Evolutionary conservation across 35 echinoderm and acorn worm species (phyloP).

Genomic region (Strongylocentrotus purpuratus): DNA sequence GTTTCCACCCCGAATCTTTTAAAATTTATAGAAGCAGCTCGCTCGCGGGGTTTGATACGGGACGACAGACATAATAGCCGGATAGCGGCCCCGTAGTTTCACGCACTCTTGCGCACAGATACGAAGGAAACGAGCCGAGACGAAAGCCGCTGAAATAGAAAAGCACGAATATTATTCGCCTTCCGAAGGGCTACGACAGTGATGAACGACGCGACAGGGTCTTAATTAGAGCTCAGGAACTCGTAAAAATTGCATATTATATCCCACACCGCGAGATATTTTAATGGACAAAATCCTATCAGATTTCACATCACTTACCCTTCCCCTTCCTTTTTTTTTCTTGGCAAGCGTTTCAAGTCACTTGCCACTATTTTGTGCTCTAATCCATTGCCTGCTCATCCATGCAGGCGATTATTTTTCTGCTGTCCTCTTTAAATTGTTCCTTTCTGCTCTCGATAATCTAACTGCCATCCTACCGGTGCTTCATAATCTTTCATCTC

Average conservation of each 20-base stretch:
- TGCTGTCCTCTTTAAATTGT: conserved; percentile 11
- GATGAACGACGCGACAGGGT: conserved; percentile 34
- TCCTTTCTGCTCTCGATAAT: neutral
- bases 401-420: conserved; percentile 10
- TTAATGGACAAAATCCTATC: conserved; percentile 28
- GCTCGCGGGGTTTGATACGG: conserved; percentile 42
- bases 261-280: conserved; percentile 39
- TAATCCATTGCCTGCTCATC: neutral
- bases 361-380: conserved; percentile 1
- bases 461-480: neutral
- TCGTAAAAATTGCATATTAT: conserved; percentile 57
- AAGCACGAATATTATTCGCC: conserved; percentile 45
- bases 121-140: conserved; percentile 34
- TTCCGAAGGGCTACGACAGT: conserved; percentile 14
- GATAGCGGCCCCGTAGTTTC: conserved; percentile 48
- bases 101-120: conserved; percentile 51
- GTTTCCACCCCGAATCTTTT: conserved; percentile 47
- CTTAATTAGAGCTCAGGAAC: conserved; percentile 47
- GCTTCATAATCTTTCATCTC: conserved; percentile 4
- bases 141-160: conserved; percentile 47
- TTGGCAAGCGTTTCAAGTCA: neutral
- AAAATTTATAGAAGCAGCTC: conserved; percentile 37
- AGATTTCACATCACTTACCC: conserved; percentile 30
- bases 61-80: conserved; percentile 49
- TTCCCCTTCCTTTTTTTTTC: neutral